Base-by-base conservation (phyloP, 2,888 invertebrate genomes). In the Eurytoma adleriae region DNA sequence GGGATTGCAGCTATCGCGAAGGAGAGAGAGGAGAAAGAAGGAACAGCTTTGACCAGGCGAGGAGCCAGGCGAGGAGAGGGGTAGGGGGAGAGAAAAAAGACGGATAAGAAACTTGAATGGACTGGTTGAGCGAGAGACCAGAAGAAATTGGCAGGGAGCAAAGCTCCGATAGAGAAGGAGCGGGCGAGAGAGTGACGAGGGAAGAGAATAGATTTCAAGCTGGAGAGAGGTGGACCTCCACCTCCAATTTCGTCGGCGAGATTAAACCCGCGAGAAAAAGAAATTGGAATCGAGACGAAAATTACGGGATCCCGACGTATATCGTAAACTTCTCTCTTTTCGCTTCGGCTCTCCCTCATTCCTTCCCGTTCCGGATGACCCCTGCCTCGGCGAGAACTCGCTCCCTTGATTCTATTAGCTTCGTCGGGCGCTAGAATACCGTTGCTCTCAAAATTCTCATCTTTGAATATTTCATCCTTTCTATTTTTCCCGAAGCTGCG, bases 251-350 rank as follows among this genome's bases (percentile, higher is more conserved):
- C 67, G 85, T 83, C 84, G 85, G 82, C 84, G 79, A 84, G 86
- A 87, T 86, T 86, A 86, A 86, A 84, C 83, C 82, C 82, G 85
- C 85, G 86, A 86, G 85, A 86, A 87, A 85, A 85, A 86, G 86
- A 86, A 87, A 87, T 87, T 86, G 86, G 86, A 87, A 86, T 86
- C 85, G 84, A 86, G 85, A 86, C 86, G 85, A 84, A 87, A 86
- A 87, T 85, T 86, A 86, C 85, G 83, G 84, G 84, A 83, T 84
- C 83, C 84, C 83, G 82, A 81, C 61, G 78, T 82, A 40, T 40
- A 79, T 79, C 67, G 77, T 66, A 82, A 76, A 68, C 78, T 74
- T 79, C 75, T 72, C 82, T 78, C 79, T 72, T 79, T 72, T 80
- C 59, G 54, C 72, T 64, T 64, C n/a, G 27, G 24, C 62, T 70